Conservation (phyloP, 2,797 vertebrate genomes). For the Cetoscarus ocellatus region DNA sequence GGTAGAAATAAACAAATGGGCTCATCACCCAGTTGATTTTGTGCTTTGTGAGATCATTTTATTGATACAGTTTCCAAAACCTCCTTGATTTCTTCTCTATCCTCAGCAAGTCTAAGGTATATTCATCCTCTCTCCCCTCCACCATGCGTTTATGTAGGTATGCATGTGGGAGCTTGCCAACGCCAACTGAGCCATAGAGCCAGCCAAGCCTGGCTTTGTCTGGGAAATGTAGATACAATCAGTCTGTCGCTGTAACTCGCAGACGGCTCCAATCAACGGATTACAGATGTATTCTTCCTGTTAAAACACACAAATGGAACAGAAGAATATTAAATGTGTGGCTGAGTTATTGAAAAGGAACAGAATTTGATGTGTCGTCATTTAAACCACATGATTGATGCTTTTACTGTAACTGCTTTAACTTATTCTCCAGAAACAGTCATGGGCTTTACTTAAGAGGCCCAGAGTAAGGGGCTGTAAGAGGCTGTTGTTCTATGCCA, state of each 20-base stretch:
- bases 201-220: constrained; percentile 54
- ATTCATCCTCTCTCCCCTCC: constrained; percentile 16
- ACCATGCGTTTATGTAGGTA: constrained; percentile 25
- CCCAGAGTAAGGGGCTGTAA: constrained; percentile 26
- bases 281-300: constrained; percentile 32
- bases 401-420: constrained; percentile 20
- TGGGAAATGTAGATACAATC: constrained; percentile 56
- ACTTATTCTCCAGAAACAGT: constrained; percentile 28
- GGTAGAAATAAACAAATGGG: no score
- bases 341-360: constrained; percentile 1
- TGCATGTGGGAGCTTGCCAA: constrained; percentile 51
- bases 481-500: constrained; percentile 22
- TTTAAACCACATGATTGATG: constrained; percentile 18
- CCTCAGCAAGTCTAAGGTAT: neutral
- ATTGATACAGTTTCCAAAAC: no score
- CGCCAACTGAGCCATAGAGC: constrained; percentile 36
- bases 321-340: neutral
- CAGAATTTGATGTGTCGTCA: neutral
- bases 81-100: neutral
- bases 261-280: constrained; percentile 48
- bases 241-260: constrained; percentile 38
- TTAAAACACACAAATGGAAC: constrained; percentile 8
- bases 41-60: no score
- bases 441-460: constrained; percentile 23
- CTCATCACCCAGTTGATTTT: no score